A percentile compares a stretch with the other conserved stretches of the same genome.
phyloP scores from a whole-genome alignment of 23 tunicate genomes.

The Styela plicata region DNA sequence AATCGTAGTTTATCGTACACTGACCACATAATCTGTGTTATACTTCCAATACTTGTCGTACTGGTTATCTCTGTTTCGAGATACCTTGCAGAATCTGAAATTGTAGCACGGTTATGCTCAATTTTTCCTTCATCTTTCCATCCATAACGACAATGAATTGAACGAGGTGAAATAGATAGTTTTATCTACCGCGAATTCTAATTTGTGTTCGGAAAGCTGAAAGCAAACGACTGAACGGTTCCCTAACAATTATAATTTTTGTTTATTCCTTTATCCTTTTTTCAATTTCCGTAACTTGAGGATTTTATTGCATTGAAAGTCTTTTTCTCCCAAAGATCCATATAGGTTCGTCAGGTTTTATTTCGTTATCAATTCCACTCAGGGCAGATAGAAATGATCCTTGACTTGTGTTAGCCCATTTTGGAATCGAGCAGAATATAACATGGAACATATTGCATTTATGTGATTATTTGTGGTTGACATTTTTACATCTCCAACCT shows the following conservation, averaged over 20 bases:
- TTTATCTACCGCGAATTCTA: not conserved
- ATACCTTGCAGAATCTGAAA: not conserved
- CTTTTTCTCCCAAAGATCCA: not conserved
- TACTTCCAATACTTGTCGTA: constrained; percentile 23
- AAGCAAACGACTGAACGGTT: constrained; percentile 32
- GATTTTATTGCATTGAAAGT: not conserved
- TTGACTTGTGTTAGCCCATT: constrained; percentile 45
- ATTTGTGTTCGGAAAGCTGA: constrained; percentile 20
- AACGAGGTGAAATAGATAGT: not conserved
- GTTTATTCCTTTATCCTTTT: not conserved
- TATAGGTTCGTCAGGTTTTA: not conserved
- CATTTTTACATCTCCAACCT: too few species aligned
- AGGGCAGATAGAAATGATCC: constrained; percentile 17
- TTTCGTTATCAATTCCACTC: not conserved
- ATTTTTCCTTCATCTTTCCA: not conserved
- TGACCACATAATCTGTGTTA: constrained; percentile 11
- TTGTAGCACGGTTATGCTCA: not conserved
- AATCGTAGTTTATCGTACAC: constrained; percentile 5
- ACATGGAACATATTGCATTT: too few species aligned
- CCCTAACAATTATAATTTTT: constrained; percentile 8
- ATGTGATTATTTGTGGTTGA: too few species aligned
- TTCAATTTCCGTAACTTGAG: not conserved
- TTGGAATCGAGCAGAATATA: constrained; percentile 20
- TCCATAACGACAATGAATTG: not conserved
- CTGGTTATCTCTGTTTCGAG: not conserved